Evolutionary conservation across 2,113 vertebrate genomes (phyloP), one percentile per base, ranked within the genome.

Genomic region (Percina caprodes): DNA sequence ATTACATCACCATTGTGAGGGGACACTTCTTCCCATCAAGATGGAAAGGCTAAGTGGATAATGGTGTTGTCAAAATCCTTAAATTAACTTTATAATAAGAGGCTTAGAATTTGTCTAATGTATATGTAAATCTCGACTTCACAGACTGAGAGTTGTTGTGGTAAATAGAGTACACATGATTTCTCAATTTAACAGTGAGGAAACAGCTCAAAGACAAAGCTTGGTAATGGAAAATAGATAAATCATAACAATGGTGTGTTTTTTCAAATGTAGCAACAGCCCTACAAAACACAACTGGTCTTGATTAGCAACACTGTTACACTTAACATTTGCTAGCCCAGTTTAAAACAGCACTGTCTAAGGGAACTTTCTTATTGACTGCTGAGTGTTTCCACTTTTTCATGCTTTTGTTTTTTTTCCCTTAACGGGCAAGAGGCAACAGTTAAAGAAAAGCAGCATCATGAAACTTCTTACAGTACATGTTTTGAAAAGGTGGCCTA

Each of bases 181-280:
- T 79, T 65, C 56, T 46, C 35, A 49, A 52, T 69, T 39, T 73
- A 13, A 69, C 21, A 15, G 49, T 49, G 30, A 76, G 55, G 58
- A 60, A 72, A 69, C 48, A 51, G 12, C 51, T 73, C 23, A 35
- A 60, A 67, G 21, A 69, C 15, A 51, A 61, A 66, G 55, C 55
- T 56, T 48, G 12, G 74, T 82, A 75, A 84, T 90, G 83, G 86
- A 78, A 91, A 88, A 85, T 56, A 12, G 61, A 70, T 70, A 5
- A 66, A 67, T 90, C 74, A 82, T 67, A 80, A 88, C 59, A 81
- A 74, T n/a, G 48, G 9, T 65, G 39, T 75, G 52, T 81, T 78
- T 82, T 77, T 83, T 74, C 86, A 83, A 67, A 83, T 79, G 56
- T 16, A 62, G 69, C 24, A 5, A 13, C 62, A 33, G 58, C 13